Conservation (phyloP, 1,140 invertebrate species). For the Nebria ingens region DNA sequence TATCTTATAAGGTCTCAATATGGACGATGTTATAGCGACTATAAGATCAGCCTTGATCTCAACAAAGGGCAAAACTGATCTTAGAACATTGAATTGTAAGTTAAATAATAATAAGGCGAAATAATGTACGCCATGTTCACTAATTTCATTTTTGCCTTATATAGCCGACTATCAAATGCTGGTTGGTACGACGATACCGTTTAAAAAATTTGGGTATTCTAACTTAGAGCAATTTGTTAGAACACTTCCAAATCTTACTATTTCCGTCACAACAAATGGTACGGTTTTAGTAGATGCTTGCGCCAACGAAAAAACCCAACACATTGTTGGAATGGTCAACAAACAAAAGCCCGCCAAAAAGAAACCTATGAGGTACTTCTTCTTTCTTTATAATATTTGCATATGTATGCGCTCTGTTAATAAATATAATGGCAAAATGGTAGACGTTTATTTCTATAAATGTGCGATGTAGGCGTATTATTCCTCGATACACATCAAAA, state of each 20-base stretch:
- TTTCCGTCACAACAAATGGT: slow-evolving; percentile 32
- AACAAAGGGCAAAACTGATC: slow-evolving; percentile 18
- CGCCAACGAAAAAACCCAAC: slow-evolving; percentile 41
- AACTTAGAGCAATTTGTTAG: slow-evolving; percentile 43
- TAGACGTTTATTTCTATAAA: slow-evolving; percentile 2
- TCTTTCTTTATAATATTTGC: background rate
- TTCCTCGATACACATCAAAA: slow-evolving; percentile 5
- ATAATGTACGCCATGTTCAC: background rate
- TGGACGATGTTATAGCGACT: slow-evolving; percentile 16
- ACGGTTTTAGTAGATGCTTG: slow-evolving; percentile 42
- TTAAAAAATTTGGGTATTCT: slow-evolving; percentile 41
- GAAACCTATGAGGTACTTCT: background rate
- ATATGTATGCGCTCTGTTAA: background rate
- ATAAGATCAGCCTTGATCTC: slow-evolving; percentile 23
- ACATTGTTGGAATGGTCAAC: slow-evolving; percentile 46
- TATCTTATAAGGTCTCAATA: background rate
- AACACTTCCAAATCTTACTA: slow-evolving; percentile 40
- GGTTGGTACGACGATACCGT: slow-evolving; percentile 47
- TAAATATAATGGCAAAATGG: background rate
- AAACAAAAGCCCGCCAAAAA: slow-evolving; percentile 40
- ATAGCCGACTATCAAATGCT: slow-evolving; percentile 44
- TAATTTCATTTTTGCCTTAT: background rate
- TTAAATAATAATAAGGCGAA: slow-evolving; percentile 9
- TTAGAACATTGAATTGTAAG: slow-evolving; percentile 21
- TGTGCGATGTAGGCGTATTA: background rate